These are phyloP conservation scores for Mus minutoides DNA, from an alignment of 2,797 vertebrate genomes.

Conservation along the genomic window DNA sequence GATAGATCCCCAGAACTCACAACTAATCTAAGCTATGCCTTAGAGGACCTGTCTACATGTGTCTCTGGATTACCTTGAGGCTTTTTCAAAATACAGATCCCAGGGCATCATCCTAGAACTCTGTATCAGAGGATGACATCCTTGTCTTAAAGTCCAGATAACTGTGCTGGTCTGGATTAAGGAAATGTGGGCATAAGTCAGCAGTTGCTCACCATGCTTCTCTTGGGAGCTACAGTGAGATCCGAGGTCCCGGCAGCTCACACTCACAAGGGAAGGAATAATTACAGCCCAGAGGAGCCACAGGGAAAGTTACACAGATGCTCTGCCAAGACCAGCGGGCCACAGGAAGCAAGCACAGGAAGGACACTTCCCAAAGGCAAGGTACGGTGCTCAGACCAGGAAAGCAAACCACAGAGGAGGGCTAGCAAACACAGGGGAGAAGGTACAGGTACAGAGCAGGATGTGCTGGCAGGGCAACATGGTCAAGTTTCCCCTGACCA, in stretches of 20 bases:
- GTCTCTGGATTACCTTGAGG: not conserved
- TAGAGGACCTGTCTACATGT: not conserved
- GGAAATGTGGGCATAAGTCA: not conserved
- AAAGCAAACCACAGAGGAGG: not conserved
- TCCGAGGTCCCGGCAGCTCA: not conserved
- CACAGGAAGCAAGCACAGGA: not conserved
- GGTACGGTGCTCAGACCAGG: not conserved
- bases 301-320: not conserved
- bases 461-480: not conserved
- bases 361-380: not conserved
- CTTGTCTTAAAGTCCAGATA: not conserved
- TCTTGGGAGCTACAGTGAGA: not conserved
- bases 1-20: not conserved
- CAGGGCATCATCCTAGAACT: not conserved
- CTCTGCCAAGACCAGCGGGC: not conserved
- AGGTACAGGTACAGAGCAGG: not conserved
- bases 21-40: not conserved
- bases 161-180: not conserved
- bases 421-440: not conserved
- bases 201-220: not conserved
- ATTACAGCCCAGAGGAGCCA: not conserved
- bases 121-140: not conserved
- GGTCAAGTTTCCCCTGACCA: not conserved
- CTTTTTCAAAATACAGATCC: not conserved
- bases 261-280: not conserved